These are phyloP conservation scores for Lithobates pipiens DNA, from an alignment of 2,797 vertebrate genomes.

Conservation along the genomic window DNA sequence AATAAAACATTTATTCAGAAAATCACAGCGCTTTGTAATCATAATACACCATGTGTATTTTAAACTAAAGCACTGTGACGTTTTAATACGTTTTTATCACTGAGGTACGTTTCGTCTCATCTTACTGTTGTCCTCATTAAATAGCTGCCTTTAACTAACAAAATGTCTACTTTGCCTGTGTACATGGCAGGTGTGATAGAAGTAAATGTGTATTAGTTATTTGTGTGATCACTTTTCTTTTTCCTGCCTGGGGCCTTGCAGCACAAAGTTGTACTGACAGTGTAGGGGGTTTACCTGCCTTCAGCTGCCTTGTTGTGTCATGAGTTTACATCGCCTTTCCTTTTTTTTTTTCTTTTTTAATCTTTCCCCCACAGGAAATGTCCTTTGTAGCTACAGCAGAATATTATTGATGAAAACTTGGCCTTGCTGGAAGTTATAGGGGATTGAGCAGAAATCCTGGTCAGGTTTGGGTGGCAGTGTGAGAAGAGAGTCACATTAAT, in stretches of 20 bases:
- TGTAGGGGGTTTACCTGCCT: conserved; percentile 1
- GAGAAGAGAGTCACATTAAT: neutral
- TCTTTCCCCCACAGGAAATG: neutral
- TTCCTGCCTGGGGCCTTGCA: conserved; percentile 44
- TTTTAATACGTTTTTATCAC: neutral
- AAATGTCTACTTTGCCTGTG: conserved; percentile 32
- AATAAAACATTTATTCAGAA: neutral
- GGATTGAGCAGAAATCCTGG: neutral
- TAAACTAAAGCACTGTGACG: neutral
- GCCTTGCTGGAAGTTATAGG: neutral
- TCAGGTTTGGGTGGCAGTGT: neutral
- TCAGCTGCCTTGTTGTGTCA: conserved; percentile 1
- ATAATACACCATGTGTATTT: neutral
- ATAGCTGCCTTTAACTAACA: conserved; percentile 3
- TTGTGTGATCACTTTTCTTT: conserved; percentile 11
- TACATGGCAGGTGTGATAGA: neutral
- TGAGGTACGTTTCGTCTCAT: neutral
- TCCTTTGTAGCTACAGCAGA: neutral
- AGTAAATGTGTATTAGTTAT: conserved; percentile 5
- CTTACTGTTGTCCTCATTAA: neutral
- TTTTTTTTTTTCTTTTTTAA: neutral
- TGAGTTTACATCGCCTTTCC: conserved; percentile 16
- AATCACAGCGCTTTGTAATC: neutral
- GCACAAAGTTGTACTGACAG: conserved; percentile 5
- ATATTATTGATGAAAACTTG: neutral